phyloP scores from a whole-genome alignment of 2,888 invertebrate species.

The Papilio demoleus region DNA sequence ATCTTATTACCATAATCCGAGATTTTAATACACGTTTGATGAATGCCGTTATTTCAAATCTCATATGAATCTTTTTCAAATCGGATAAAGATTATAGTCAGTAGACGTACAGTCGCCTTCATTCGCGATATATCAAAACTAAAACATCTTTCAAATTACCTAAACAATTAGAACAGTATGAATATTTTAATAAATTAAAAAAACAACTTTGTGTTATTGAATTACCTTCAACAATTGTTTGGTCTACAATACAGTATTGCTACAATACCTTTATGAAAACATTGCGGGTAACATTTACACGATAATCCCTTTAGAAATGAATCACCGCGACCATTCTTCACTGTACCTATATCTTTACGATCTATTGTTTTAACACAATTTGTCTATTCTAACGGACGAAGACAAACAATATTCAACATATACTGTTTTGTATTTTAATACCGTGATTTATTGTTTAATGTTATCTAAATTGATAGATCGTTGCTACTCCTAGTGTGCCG shows the following conservation, averaged over 20 bases:
- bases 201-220: background rate
- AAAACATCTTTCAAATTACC: background rate
- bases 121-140: background rate
- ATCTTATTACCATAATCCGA: conserved; percentile 12
- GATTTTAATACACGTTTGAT: conserved; percentile 6
- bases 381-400: background rate
- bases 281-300: too few species aligned
- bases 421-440: background rate
- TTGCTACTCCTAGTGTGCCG: background rate
- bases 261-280: too few species aligned
- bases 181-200: background rate
- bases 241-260: too few species aligned
- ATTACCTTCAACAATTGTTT: background rate
- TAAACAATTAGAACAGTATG: background rate
- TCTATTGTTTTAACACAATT: conserved; percentile 21
- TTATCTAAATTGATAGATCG: conserved; percentile 3
- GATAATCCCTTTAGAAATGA: background rate
- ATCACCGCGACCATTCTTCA: background rate
- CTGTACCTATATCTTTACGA: conserved; percentile 10
- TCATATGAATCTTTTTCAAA: background rate
- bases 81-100: conserved; percentile 21
- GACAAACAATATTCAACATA: background rate
- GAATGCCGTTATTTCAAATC: conserved; percentile 1
- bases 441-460: background rate
- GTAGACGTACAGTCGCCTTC: background rate